Evolutionary conservation across 2,113 vertebrate species (phyloP).

Genomic region (Leptobrachium leishanense): DNA sequence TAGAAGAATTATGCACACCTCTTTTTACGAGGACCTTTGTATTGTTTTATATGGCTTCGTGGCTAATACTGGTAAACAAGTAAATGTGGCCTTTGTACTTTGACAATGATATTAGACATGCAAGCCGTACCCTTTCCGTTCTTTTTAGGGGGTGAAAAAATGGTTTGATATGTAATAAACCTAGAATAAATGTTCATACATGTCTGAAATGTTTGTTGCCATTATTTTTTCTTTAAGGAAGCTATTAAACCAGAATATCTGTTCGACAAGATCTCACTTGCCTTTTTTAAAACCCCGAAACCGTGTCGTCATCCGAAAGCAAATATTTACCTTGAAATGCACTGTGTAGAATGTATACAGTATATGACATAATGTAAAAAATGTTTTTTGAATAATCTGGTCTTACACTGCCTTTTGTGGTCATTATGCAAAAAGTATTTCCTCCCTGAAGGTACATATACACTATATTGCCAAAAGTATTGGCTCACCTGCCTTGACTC

Average conservation of each 20-base stretch:
- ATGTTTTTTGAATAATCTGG: too few species aligned
- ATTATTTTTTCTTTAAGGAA: slow-evolving; percentile 1
- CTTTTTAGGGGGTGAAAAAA: neutral
- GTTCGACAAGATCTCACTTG: slow-evolving; percentile 4
- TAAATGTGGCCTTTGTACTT: slow-evolving; percentile 3
- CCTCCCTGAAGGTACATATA: too few species aligned
- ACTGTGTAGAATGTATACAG: neutral
- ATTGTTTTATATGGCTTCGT: slow-evolving; percentile 37
- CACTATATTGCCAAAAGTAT: too few species aligned
- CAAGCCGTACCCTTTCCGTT: neutral
- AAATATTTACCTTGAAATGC: neutral
- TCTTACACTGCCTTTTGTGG: too few species aligned
- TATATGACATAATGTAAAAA: neutral
- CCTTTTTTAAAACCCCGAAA: neutral
- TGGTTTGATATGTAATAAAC: neutral
- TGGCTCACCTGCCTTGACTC: too few species aligned
- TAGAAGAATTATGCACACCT: slow-evolving; percentile 44
- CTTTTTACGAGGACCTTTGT: slow-evolving; percentile 52
- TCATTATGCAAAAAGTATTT: too few species aligned
- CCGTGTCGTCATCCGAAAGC: neutral
- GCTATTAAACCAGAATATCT: neutral
- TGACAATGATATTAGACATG: neutral
- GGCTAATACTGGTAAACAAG: slow-evolving; percentile 20
- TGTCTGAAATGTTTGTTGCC: neutral
- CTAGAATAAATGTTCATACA: neutral